Evolutionary conservation across 2,888 invertebrate species (phyloP).

Genomic region (Macropis europaea): DNA sequence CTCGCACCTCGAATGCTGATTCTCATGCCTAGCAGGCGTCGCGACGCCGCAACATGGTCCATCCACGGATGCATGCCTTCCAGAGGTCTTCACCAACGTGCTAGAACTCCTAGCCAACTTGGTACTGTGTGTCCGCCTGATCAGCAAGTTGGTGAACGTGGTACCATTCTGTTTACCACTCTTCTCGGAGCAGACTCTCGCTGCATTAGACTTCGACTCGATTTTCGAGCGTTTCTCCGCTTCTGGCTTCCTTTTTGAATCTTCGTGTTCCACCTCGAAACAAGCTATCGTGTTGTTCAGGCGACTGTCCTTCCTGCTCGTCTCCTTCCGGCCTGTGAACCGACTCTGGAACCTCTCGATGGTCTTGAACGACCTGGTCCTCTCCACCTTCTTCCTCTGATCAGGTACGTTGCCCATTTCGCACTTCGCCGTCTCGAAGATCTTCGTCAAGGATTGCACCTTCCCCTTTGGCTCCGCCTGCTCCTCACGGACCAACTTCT

Average conservation of each 20-base stretch:
- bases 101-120: slow-evolving; percentile 86
- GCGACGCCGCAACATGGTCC: slow-evolving; percentile 47
- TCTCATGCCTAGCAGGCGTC: slow-evolving; percentile 70
- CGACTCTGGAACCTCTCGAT: slow-evolving; percentile 77
- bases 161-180: slow-evolving; percentile 73
- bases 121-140: slow-evolving; percentile 87
- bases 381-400: slow-evolving; percentile 75
- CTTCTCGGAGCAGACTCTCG: slow-evolving; percentile 16
- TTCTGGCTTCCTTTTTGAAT: slow-evolving; percentile 33
- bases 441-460: slow-evolving; percentile 76
- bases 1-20: slow-evolving; percentile 78
- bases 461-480: slow-evolving; percentile 71
- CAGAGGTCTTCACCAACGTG: slow-evolving; percentile 68
- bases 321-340: slow-evolving; percentile 73
- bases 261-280: slow-evolving; percentile 60
- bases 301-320: slow-evolving; percentile 60
- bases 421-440: slow-evolving; percentile 72
- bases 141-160: slow-evolving; percentile 80
- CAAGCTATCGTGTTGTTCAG: slow-evolving; percentile 69
- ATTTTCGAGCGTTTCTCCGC: slow-evolving; percentile 29
- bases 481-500: slow-evolving; percentile 40
- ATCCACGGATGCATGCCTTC: slow-evolving; percentile 65
- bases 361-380: slow-evolving; percentile 77
- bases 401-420: slow-evolving; percentile 42
- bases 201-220: slow-evolving; percentile 37